phyloP scores from a whole-genome alignment of 1,140 invertebrate genomes.

The Capitella teleta region DNA sequence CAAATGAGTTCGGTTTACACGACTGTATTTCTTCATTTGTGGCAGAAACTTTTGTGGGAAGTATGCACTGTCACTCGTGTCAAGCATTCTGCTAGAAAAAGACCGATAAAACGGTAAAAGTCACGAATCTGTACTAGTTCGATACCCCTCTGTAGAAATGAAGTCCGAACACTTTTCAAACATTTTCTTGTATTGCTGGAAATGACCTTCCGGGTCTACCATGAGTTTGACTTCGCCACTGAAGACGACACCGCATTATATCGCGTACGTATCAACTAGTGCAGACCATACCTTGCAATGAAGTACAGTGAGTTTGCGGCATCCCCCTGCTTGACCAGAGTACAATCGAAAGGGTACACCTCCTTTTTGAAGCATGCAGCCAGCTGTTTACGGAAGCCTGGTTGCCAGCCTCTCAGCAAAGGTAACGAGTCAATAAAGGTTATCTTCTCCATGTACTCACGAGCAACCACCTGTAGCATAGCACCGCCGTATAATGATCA shows the following conservation, averaged over 20 bases:
- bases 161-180: background rate
- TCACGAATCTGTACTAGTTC: no score
- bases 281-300: background rate
- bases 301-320: constrained; percentile 2
- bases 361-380: constrained; percentile 1
- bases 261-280: background rate
- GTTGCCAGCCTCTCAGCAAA: background rate
- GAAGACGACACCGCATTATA: background rate
- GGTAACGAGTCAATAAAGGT: constrained; percentile 5
- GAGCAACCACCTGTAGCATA: background rate
- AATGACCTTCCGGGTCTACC: constrained; percentile 5
- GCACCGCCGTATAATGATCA: no score
- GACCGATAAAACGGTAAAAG: no score
- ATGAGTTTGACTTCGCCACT: constrained; percentile 7
- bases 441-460: constrained; percentile 6
- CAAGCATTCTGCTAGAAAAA: no score
- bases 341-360: background rate
- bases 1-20: background rate
- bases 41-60: constrained; percentile 8
- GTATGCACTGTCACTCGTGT: background rate
- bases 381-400: background rate
- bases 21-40: background rate
- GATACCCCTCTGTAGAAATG: background rate
- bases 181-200: background rate
- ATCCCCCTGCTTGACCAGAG: constrained; percentile 6